phyloP scores from a whole-genome alignment of 2,113 vertebrate species.

The Trichechus manatus region DNA sequence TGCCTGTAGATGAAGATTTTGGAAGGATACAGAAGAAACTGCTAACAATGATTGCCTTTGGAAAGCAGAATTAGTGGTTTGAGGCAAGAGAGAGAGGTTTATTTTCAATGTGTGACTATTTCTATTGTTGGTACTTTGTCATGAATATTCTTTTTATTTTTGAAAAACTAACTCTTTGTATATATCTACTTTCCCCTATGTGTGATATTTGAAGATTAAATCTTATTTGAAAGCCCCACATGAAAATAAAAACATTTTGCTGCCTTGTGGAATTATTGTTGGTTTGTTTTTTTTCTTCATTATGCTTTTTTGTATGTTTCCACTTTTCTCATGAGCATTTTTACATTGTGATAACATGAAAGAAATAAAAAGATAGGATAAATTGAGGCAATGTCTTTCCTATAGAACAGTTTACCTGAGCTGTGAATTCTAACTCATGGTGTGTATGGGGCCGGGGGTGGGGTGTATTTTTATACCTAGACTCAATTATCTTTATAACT shows the following conservation, averaged over 20 bases:
- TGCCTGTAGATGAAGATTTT: neutral
- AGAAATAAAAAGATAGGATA: constrained; percentile 42
- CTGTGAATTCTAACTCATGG: constrained; percentile 53
- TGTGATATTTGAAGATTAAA: neutral
- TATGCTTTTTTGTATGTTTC: neutral
- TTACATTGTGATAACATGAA: neutral
- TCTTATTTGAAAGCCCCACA: neutral
- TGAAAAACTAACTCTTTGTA: neutral
- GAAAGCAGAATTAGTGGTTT: neutral
- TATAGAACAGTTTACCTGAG: constrained; percentile 67
- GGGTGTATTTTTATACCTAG: constrained; percentile 54
- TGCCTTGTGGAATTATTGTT: neutral
- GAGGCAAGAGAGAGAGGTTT: neutral
- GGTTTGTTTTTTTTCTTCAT: neutral
- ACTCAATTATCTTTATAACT: constrained; percentile 25
- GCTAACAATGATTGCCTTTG: neutral
- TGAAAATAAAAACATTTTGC: constrained; percentile 15
- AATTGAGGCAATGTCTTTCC: neutral
- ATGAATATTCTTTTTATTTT: neutral
- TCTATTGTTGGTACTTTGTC: neutral
- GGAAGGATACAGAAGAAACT: neutral
- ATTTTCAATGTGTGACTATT: neutral
- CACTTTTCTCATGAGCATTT: neutral
- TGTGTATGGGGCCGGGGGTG: no score
- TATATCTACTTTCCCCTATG: neutral